Conservation (phyloP, 2,888 invertebrate species). For the Drosophila greeni region DNA sequence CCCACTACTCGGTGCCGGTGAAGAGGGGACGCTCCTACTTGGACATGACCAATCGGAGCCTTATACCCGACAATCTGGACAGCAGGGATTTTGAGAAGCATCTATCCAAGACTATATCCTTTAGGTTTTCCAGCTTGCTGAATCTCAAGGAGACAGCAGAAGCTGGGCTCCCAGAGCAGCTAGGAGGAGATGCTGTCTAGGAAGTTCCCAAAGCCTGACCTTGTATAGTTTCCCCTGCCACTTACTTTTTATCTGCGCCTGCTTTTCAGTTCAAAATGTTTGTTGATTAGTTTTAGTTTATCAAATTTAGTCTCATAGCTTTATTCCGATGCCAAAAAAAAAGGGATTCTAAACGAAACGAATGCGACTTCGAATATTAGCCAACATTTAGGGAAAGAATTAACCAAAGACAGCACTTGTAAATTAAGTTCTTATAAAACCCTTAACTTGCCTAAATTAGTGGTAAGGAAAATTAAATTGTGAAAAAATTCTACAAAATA, state of each 20-base stretch:
- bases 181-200: conserved; percentile 56
- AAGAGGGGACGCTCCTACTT: conserved; percentile 77
- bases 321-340: conserved; percentile 48
- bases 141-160: conserved; percentile 76
- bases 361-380: conserved; percentile 38
- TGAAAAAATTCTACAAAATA: conserved; percentile 8
- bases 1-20: conserved; percentile 76
- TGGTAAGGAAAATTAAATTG: not conserved
- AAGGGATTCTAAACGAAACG: conserved; percentile 10
- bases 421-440: not conserved
- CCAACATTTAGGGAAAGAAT: conserved; percentile 41
- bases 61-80: conserved; percentile 77
- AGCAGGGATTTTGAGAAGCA: conserved; percentile 78
- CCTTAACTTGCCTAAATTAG: conserved; percentile 1
- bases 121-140: conserved; percentile 78
- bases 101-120: conserved; percentile 78
- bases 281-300: conserved; percentile 68
- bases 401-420: conserved; percentile 13
- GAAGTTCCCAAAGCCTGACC: not conserved
- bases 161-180: conserved; percentile 13
- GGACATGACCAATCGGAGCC: conserved; percentile 77
- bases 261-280: conserved; percentile 65
- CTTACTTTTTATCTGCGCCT: conserved; percentile 35
- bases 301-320: conserved; percentile 41
- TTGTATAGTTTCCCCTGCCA: conserved; percentile 16